Percentiles rank a stretch among this genome's conserved stretches.
phyloP scores from a whole-genome alignment of 2,888 invertebrate species.

The Agrochola lychnidis region DNA sequence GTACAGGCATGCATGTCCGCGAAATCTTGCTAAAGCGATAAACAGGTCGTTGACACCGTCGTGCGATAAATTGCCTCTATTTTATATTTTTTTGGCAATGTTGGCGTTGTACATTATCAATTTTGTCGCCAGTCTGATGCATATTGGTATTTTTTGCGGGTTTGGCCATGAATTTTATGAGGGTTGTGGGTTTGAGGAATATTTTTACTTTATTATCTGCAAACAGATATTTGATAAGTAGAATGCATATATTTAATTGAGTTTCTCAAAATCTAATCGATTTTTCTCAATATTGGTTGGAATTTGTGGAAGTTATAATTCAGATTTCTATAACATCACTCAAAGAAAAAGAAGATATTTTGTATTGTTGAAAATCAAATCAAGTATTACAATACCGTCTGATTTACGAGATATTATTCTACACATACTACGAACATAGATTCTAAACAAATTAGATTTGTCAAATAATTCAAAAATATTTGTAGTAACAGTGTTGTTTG shows the following conservation, averaged over 20 bases:
- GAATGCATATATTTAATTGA: background rate
- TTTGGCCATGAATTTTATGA: conserved; percentile 36
- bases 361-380: conserved; percentile 1
- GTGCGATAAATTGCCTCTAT: conserved; percentile 78
- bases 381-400: conserved; percentile 6
- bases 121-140: conserved; percentile 60
- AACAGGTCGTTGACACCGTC: conserved; percentile 82
- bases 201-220: conserved; percentile 4
- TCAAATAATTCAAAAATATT: conserved; percentile 5
- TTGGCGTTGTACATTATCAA: conserved; percentile 69
- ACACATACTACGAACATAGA: background rate
- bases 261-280: background rate
- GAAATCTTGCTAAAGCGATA: conserved; percentile 84
- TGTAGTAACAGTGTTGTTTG: conserved; percentile 4
- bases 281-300: conserved; percentile 1
- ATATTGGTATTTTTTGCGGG: conserved; percentile 53
- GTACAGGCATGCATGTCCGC: conserved; percentile 73
- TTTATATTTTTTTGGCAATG: conserved; percentile 68
- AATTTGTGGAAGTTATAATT: background rate
- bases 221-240: background rate
- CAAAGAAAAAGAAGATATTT: background rate
- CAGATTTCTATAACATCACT: background rate
- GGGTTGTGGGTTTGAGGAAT: background rate
- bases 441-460: conserved; percentile 17
- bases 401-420: conserved; percentile 9